Evolutionary conservation across 1,140 invertebrate species (phyloP), one percentile per base, ranked within the genome.

Genomic region (Sminthurides bifidus): DNA sequence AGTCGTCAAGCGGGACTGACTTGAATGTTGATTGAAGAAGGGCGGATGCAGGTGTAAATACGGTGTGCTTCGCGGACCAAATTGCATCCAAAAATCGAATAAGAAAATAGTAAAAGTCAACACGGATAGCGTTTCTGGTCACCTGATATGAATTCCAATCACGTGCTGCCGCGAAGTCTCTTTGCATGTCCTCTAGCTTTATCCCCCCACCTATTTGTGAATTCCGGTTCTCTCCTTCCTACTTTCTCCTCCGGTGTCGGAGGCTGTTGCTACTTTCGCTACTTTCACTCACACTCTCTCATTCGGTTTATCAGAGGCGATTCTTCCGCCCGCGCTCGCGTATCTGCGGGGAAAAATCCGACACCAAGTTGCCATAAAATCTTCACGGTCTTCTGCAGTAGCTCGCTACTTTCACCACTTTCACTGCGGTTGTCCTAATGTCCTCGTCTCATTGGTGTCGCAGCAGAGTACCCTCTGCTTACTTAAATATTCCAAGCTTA

Each of bases 61-160:
- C 55, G 41, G 45, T 26, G 37, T 57, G 48, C 56, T 53, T 38
- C 56, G 26, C 30, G 41, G 41, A 21, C 45, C 43, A 58, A 58
- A 58, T 58, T 58, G 56, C 50, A 53, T 58, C 53, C 53, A 35
- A 54, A 59, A 56, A 60, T 60, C 54, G 58, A 60, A 60, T 60
- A 54, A 55, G 58, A 56, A 60, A 60, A 52, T 51, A 55, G 54
- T 53, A 56, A 55, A 49, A 60, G 58, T 56, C 53, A 56, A 60
- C 54, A 24, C 37, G 45, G 17, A 52, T 27, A 54, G 54, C 52
- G 56, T 60, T 60, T 60, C 46, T 60, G 44, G 45, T 56, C 35
- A 54, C 56, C 35, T 41, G 41, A 60, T 48, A 60, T n/a, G n/a
- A n/a, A n/a, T 55, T 60, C 58, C 48, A 60, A 50, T 55, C 58